A percentile compares a stretch with the other conserved stretches of the same genome.
Conservation (phyloP, 2,113 vertebrate genomes). For the Cololabis saira region DNA sequence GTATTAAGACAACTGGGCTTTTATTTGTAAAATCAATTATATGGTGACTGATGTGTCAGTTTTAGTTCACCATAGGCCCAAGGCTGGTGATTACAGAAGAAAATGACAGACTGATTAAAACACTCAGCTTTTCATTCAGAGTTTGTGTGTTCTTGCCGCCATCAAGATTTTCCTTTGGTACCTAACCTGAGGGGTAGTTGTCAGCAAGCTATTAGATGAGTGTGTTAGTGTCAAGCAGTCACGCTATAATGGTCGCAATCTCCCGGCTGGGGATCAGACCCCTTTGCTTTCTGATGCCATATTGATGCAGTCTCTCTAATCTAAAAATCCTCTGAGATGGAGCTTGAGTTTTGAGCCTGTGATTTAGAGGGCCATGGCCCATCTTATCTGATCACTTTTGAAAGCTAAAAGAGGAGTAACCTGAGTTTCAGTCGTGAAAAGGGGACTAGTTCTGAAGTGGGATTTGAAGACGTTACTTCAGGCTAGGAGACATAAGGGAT, state of each 20-base stretch:
- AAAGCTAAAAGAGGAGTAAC: conserved; percentile 59
- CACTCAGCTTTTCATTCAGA: conserved; percentile 16
- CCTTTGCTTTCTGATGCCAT: conserved; percentile 54
- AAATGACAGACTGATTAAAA: conserved; percentile 40
- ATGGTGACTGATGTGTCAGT: conserved; percentile 45
- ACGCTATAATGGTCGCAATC: conserved; percentile 57
- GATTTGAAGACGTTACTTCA: conserved; percentile 49
- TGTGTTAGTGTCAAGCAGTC: conserved; percentile 46
- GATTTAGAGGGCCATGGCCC: conserved; percentile 61
- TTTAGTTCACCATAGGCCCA: conserved; percentile 12
- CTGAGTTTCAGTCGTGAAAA: conserved; percentile 63
- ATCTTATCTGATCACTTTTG: conserved; percentile 70
- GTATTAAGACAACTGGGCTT: conserved; percentile 30
- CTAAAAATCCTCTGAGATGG: conserved; percentile 54
- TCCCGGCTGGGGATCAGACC: conserved; percentile 48
- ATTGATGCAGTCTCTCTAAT: conserved; percentile 69
- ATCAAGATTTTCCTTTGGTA: conserved; percentile 31
- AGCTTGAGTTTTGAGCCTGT: conserved; percentile 57
- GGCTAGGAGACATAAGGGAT: conserved; percentile 44
- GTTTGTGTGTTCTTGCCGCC: conserved; percentile 16
- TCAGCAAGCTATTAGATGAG: conserved; percentile 44
- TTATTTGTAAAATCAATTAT: conserved; percentile 64
- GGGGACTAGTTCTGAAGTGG: conserved; percentile 40
- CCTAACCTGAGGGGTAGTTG: conserved; percentile 51
- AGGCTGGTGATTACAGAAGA: conserved; percentile 53